These are phyloP conservation scores for Pissodes strobi DNA, from an alignment of 1,140 invertebrate genomes.

Conservation along the genomic window DNA sequence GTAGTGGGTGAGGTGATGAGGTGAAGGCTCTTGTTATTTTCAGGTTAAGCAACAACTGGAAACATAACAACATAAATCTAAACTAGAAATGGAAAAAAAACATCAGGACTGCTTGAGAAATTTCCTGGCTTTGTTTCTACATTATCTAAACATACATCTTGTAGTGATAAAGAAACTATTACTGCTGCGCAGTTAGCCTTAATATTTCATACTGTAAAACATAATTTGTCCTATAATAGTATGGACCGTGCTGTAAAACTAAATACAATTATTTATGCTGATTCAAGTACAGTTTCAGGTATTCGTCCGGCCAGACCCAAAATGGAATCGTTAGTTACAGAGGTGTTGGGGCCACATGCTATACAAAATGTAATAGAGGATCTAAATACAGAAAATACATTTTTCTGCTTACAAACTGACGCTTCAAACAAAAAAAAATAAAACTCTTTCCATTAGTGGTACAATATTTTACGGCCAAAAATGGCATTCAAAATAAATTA, in stretches of 20 bases:
- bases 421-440: too few relatives aligned
- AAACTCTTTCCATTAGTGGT: too few relatives aligned
- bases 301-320: constrained; percentile 15
- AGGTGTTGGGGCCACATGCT: constrained; percentile 7
- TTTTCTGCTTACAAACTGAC: too few relatives aligned
- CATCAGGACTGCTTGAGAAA: constrained; percentile 19
- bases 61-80: too few relatives aligned
- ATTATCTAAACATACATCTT: neutral
- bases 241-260: constrained; percentile 35
- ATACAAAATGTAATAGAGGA: constrained; percentile 9
- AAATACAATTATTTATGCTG: constrained; percentile 43
- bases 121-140: constrained; percentile 10
- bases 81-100: too few relatives aligned
- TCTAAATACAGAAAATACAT: neutral
- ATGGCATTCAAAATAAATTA: too few relatives aligned
- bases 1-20: too few relatives aligned
- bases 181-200: constrained; percentile 36
- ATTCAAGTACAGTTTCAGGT: constrained; percentile 8
- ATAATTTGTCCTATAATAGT: constrained; percentile 46
- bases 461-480: too few relatives aligned
- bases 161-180: constrained; percentile 23
- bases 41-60: too few relatives aligned
- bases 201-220: constrained; percentile 46
- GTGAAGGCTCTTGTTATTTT: too few relatives aligned
- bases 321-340: constrained; percentile 12